Percentiles rank a stretch among this genome's conserved stretches.
phyloP scores from a whole-genome alignment of 1,140 invertebrate genomes.

The Drosophila nannoptera region DNA sequence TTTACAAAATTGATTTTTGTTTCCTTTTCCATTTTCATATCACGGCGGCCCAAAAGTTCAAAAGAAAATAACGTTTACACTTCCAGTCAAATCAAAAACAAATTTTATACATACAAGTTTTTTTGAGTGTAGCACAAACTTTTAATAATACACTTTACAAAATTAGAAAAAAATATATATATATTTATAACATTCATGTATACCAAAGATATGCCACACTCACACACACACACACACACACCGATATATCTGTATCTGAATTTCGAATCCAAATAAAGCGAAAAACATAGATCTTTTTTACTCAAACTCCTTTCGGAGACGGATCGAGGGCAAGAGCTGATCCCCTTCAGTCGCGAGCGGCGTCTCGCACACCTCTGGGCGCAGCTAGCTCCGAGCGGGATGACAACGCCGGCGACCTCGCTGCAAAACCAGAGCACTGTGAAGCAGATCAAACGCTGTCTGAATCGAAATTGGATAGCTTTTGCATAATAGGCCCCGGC shows the following conservation, averaged over 20 bases:
- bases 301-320: too few relatives aligned
- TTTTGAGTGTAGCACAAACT: conserved; percentile 47
- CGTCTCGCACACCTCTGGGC: too few relatives aligned
- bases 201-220: conserved; percentile 17
- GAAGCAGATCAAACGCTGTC: conserved; percentile 51
- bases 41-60: conserved; percentile 48
- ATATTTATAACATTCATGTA: conserved; percentile 44
- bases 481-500: conserved; percentile 64
- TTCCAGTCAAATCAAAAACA: conserved; percentile 53
- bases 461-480: conserved; percentile 58
- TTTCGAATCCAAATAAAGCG: conserved; percentile 29
- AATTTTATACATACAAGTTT: conserved; percentile 19
- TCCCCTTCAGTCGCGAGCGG: too few relatives aligned
- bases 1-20: conserved; percentile 39
- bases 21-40: conserved; percentile 20
- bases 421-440: conserved; percentile 58
- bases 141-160: conserved; percentile 68
- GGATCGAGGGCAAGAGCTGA: too few relatives aligned
- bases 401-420: background rate
- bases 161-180: conserved; percentile 23
- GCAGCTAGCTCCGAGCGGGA: background rate
- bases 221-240: background rate
- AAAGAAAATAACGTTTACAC: conserved; percentile 30
- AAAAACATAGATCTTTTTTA: conserved; percentile 6
- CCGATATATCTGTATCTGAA: conserved; percentile 12